phyloP scores from a whole-genome alignment of 2,797 vertebrate genomes.

The Hypotaenidia okinawae region DNA sequence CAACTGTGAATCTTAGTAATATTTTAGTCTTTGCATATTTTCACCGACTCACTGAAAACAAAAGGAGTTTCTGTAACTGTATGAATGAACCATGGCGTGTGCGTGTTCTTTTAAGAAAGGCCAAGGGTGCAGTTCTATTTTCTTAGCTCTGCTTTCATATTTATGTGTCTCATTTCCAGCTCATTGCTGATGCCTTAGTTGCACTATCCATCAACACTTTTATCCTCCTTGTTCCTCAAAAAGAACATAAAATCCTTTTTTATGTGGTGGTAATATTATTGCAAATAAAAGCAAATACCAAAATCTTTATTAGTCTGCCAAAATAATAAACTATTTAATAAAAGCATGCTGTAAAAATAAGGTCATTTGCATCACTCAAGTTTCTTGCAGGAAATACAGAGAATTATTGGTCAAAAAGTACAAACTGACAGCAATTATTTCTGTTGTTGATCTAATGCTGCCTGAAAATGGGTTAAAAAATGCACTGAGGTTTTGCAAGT shows the following conservation, averaged over 20 bases:
- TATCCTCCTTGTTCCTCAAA: conserved; percentile 92
- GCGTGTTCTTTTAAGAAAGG: conserved; percentile 94
- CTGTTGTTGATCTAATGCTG: conserved; percentile 69
- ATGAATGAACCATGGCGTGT: conserved; percentile 93
- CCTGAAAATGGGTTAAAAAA: conserved; percentile 71
- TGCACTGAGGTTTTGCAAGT: conserved; percentile 65
- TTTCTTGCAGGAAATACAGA: conserved; percentile 81
- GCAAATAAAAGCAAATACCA: conserved; percentile 93
- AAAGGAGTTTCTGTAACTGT: conserved; percentile 89
- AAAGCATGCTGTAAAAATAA: conserved; percentile 92
- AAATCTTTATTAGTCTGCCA: conserved; percentile 93
- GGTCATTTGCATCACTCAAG: conserved; percentile 89
- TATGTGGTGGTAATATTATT: conserved; percentile 91
- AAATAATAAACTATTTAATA: conserved; percentile 94
- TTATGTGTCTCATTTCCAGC: conserved; percentile 98
- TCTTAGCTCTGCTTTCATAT: conserved; percentile 92
- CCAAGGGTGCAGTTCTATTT: conserved; percentile 93
- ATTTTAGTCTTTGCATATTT: conserved; percentile 63
- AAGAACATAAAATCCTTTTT: conserved; percentile 94
- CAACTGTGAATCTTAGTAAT: conserved; percentile 48
- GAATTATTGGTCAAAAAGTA: conserved; percentile 84
- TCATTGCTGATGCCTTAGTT: conserved; percentile 92
- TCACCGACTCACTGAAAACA: conserved; percentile 74
- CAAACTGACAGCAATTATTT: conserved; percentile 81
- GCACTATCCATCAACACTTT: conserved; percentile 95